A percentile compares a stretch with the other conserved stretches of the same genome.
Conservation (phyloP, 2,113 vertebrate species). For the Mesoclemmys tuberculata region DNA sequence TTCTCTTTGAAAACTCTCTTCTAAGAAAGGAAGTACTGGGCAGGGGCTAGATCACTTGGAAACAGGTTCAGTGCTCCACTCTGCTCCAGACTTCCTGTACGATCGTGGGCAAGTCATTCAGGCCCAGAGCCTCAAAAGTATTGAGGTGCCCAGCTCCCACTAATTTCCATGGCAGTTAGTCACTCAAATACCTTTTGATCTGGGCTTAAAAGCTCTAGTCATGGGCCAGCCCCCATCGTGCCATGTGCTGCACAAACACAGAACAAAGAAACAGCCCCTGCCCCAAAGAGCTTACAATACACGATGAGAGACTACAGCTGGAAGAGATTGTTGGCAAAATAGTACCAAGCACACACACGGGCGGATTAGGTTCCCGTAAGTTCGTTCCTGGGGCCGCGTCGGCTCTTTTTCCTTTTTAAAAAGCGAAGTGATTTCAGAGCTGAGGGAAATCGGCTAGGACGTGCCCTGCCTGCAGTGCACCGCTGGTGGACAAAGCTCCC, state of each 20-base stretch:
- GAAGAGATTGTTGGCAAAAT: not conserved
- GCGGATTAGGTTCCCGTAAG: not conserved
- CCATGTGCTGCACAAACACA: not conserved
- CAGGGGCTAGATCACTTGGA: not conserved
- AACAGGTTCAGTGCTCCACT: not conserved
- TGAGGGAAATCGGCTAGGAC: not conserved
- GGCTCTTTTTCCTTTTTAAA: not conserved
- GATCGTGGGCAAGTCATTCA: not conserved
- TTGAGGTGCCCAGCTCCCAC: not conserved
- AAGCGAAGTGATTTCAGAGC: not conserved
- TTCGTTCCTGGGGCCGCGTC: not conserved
- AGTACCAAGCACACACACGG: rapidly evolving
- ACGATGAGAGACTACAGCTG: not conserved
- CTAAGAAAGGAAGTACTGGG: not conserved
- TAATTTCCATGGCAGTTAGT: not conserved
- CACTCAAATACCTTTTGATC: not conserved
- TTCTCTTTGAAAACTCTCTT: not conserved
- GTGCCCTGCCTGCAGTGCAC: not conserved
- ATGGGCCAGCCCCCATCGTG: not conserved
- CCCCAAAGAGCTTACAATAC: not conserved
- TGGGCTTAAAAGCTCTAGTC: not conserved
- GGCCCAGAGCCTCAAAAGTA: not conserved
- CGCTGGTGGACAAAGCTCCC: not conserved
- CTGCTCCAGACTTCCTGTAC: not conserved
- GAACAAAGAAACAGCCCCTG: not conserved